Evolutionary conservation across 2,113 vertebrate species (phyloP).

Genomic region (Litocranius walleri): DNA sequence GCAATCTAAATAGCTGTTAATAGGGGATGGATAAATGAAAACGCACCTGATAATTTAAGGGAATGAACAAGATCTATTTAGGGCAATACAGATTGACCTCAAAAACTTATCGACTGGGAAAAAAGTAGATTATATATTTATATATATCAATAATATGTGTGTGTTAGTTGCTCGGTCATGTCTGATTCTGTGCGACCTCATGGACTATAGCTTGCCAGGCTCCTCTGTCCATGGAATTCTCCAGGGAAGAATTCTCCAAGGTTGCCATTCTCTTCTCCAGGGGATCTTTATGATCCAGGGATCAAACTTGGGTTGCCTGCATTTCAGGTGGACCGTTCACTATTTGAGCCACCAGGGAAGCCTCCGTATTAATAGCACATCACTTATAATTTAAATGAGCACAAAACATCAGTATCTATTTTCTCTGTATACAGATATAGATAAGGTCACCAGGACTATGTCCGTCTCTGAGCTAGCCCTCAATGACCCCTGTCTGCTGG

Average conservation of each 20-base stretch:
- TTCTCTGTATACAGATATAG: not conserved
- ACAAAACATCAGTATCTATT: not conserved
- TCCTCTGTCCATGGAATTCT: not conserved
- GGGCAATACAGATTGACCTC: not conserved
- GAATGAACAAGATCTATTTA: not conserved
- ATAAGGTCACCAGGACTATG: not conserved
- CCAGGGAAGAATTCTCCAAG: not conserved
- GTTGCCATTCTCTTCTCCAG: not conserved
- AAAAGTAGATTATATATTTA: not conserved
- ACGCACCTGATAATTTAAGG: not conserved
- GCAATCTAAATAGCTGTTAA: not conserved
- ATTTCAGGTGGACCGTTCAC: not conserved
- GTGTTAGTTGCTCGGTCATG: not conserved
- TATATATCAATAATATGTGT: not conserved
- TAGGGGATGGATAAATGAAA: not conserved
- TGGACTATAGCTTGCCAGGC: not conserved
- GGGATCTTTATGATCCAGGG: not conserved
- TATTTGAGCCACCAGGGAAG: not conserved
- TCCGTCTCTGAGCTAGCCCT: not conserved
- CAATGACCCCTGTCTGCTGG: not conserved
- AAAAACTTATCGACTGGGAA: not conserved
- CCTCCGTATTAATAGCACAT: not conserved
- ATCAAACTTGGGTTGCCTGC: fast-evolving
- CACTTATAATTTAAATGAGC: not conserved
- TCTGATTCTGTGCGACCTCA: not conserved